Conservation (phyloP, 1,140 invertebrate genomes). For the Mycetomoellerius zeteki region DNA sequence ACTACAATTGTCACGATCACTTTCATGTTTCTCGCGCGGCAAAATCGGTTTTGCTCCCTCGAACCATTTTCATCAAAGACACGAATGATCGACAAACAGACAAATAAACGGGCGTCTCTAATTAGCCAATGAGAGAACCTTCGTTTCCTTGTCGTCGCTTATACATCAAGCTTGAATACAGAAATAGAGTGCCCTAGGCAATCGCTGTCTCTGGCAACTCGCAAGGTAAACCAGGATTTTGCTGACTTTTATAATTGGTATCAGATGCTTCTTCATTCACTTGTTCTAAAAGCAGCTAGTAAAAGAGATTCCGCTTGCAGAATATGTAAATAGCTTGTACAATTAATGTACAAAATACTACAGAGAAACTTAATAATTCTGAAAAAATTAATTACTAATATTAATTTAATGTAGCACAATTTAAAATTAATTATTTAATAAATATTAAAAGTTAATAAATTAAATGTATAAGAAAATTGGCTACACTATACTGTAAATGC, state of each 20-base stretch:
- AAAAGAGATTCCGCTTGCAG: background rate
- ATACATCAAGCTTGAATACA: background rate
- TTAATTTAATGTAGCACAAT: background rate
- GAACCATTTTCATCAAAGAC: slow-evolving; percentile 36
- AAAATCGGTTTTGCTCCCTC: slow-evolving; percentile 51
- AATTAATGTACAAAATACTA: background rate
- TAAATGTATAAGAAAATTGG: background rate
- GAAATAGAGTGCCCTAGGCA: background rate
- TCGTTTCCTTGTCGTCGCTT: slow-evolving; percentile 10
- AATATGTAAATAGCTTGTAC: background rate
- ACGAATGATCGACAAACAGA: background rate
- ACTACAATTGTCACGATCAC: slow-evolving; percentile 39
- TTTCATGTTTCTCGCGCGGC: slow-evolving; percentile 2
- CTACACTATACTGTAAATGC: background rate
- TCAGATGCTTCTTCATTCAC: background rate
- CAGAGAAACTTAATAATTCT: background rate
- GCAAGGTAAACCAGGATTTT: background rate
- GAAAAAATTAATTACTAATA: background rate
- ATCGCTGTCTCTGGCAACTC: background rate
- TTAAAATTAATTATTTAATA: background rate
- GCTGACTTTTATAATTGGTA: slow-evolving; percentile 17
- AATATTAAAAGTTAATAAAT: slow-evolving; percentile 10
- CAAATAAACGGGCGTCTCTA: slow-evolving; percentile 28
- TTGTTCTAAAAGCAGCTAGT: background rate
- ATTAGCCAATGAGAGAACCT: slow-evolving; percentile 52